These are phyloP conservation scores for Agonopterix heracliana DNA, from an alignment of 2,888 invertebrate genomes.

Conservation along the genomic window DNA sequence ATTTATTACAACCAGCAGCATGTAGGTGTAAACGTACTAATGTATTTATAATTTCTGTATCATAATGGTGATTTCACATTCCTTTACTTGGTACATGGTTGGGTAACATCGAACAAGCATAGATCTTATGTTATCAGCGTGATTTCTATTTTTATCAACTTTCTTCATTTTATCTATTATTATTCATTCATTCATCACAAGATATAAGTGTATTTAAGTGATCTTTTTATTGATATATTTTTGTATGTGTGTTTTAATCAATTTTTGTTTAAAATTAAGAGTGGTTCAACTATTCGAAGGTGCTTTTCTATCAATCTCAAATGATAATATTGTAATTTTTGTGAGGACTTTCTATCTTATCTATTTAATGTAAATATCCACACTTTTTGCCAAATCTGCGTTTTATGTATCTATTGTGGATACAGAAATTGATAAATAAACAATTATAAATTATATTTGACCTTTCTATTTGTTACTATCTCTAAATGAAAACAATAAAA, in stretches of 20 bases:
- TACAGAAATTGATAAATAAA: constrained; percentile 77
- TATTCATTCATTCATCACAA: constrained; percentile 30
- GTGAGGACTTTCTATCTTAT: constrained; percentile 19
- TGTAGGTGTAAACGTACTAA: constrained; percentile 37
- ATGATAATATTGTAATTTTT: constrained; percentile 16
- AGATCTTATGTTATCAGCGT: constrained; percentile 20
- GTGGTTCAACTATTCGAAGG: constrained; percentile 14
- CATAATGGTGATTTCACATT: constrained; percentile 59
- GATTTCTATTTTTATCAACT: constrained; percentile 27
- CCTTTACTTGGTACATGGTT: constrained; percentile 43
- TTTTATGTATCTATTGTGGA: constrained; percentile 67
- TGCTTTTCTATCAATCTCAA: constrained; percentile 19
- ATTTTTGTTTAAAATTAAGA: constrained; percentile 10
- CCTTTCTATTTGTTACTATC: constrained; percentile 16
- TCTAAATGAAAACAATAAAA: too few species aligned
- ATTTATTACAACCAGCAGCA: constrained; percentile 58
- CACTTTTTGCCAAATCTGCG: constrained; percentile 48
- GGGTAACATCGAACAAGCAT: constrained; percentile 55
- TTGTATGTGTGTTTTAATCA: constrained; percentile 35
- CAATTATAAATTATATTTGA: constrained; percentile 31
- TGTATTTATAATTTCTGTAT: constrained; percentile 74
- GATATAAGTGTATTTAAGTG: constrained; percentile 34
- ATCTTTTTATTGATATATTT: constrained; percentile 42
- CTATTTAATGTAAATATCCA: constrained; percentile 48
- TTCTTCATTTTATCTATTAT: constrained; percentile 20